Evolutionary conservation across 2,888 invertebrate genomes (phyloP).

Genomic region (Carabus problematicus): DNA sequence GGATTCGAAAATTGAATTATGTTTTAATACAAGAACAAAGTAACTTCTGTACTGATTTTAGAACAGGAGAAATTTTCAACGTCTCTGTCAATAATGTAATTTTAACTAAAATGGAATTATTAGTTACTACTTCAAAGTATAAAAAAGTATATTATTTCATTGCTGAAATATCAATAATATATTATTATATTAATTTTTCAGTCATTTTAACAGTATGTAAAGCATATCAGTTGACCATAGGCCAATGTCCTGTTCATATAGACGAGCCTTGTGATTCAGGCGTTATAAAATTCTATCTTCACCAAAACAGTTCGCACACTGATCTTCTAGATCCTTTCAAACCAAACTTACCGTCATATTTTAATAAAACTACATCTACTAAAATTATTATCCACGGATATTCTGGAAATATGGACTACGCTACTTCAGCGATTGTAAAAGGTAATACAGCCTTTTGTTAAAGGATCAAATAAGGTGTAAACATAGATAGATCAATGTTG

Average conservation of each 20-base stretch:
- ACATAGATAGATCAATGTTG: too few relatives aligned
- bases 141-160: neutral
- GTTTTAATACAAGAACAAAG: neutral
- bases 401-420: constrained; percentile 56
- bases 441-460: constrained; percentile 29
- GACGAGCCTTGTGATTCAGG: constrained; percentile 56
- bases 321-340: constrained; percentile 52
- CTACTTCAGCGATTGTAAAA: constrained; percentile 53
- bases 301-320: constrained; percentile 46
- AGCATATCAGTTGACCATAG: constrained; percentile 45
- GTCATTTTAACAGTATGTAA: constrained; percentile 11
- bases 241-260: constrained; percentile 53
- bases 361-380: constrained; percentile 48
- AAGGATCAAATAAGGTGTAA: too few relatives aligned
- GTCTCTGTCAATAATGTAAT: neutral
- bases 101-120: neutral
- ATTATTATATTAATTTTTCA: constrained; percentile 4
- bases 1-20: too few relatives aligned
- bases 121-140: constrained; percentile 1
- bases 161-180: neutral
- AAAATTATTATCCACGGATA: constrained; percentile 59
- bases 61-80: neutral
- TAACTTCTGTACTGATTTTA: neutral
- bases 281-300: constrained; percentile 55
- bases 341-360: constrained; percentile 50